These are phyloP conservation scores for Scylla paramamosain DNA, from an alignment of 1,140 invertebrate genomes.

Conservation along the genomic window DNA sequence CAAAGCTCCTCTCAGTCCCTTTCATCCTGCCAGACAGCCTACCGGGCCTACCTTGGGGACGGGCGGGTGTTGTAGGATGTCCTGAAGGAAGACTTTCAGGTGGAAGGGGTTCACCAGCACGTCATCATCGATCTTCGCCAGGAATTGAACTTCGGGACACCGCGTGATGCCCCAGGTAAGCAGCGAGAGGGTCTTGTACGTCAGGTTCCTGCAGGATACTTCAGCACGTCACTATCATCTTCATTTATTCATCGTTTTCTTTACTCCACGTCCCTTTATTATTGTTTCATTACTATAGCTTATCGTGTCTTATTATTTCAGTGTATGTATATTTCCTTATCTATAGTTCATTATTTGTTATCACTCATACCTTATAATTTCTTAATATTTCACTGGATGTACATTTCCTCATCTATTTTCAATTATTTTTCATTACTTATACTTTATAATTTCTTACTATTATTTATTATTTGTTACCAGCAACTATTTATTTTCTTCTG, in stretches of 20 bases:
- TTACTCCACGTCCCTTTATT: background rate
- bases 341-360: background rate
- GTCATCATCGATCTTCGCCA: constrained; percentile 79
- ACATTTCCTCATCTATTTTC: background rate
- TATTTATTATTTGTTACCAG: background rate
- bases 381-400: background rate
- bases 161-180: constrained; percentile 68
- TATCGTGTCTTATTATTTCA: background rate
- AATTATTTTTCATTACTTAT: background rate
- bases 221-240: background rate
- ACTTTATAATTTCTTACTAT: no score
- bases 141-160: constrained; percentile 74
- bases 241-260: background rate
- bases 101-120: constrained; percentile 77
- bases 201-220: constrained; percentile 73
- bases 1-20: background rate
- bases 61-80: constrained; percentile 8
- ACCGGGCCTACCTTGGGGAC: constrained; percentile 32
- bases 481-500: background rate
- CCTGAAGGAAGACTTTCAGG: constrained; percentile 66
- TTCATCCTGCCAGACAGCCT: background rate
- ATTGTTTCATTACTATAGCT: background rate
- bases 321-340: background rate
- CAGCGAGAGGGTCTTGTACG: constrained; percentile 75
- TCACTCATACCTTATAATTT: background rate